Percentiles rank a stretch among this genome's conserved stretches.
These are phyloP conservation scores for Leptinotarsa undecemlineata DNA, from an alignment of 1,140 invertebrate genomes.

Conservation along the genomic window DNA sequence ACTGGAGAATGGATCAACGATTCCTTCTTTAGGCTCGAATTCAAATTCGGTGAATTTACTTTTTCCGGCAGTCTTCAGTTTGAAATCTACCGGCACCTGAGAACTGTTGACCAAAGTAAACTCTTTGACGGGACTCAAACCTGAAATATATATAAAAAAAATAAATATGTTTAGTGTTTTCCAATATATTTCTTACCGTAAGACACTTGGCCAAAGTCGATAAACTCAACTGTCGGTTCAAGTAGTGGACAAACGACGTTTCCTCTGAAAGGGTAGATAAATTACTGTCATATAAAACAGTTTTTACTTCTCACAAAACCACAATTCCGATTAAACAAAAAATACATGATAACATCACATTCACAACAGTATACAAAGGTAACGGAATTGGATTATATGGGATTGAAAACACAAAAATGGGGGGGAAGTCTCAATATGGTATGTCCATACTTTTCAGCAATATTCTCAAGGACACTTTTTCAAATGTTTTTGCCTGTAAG, in stretches of 20 bases:
- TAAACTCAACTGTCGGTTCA: conserved; percentile 45
- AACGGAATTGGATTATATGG: too few relatives aligned
- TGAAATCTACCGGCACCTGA: conserved; percentile 38
- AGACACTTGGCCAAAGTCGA: conserved; percentile 53
- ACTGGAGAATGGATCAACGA: background rate
- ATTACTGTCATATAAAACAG: too few relatives aligned
- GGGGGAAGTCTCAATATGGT: too few relatives aligned
- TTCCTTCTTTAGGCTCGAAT: background rate
- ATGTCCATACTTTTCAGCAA: too few relatives aligned
- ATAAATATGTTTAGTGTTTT: background rate
- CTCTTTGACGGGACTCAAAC: conserved; percentile 29
- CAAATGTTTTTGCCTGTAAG: too few relatives aligned
- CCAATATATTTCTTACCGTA: conserved; percentile 28
- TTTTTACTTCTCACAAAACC: too few relatives aligned
- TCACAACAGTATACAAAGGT: too few relatives aligned
- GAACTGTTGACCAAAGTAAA: conserved; percentile 37
- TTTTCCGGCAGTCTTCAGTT: conserved; percentile 44
- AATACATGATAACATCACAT: too few relatives aligned
- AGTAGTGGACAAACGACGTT: conserved; percentile 54
- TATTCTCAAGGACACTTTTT: too few relatives aligned
- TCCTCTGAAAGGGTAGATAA: conserved; percentile 49
- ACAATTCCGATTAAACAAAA: too few relatives aligned
- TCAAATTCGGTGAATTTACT: conserved; percentile 4
- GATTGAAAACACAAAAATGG: too few relatives aligned
- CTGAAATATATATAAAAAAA: conserved; percentile 20